Evolutionary conservation across 2,888 invertebrate genomes (phyloP).

Genomic region (Endotricha flammealis): DNA sequence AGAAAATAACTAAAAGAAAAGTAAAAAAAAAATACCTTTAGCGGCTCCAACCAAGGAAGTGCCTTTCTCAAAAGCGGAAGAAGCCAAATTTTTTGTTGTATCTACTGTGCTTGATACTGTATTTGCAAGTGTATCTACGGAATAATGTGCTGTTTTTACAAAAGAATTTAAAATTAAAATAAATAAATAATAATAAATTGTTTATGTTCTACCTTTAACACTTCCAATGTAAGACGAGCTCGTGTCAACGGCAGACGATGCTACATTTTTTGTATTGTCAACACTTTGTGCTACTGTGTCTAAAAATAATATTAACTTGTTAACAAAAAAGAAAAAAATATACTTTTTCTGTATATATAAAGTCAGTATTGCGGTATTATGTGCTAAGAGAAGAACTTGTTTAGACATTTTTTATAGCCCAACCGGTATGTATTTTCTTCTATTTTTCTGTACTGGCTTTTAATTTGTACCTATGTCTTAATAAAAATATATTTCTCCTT

Average conservation of each 20-base stretch:
- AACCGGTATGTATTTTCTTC: too few relatives aligned
- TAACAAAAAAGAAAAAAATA: neutral
- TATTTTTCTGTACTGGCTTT: too few relatives aligned
- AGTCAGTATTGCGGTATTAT: too few relatives aligned
- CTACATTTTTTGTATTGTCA: conserved; percentile 19
- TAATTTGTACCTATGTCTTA: too few relatives aligned
- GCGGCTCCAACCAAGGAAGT: conserved; percentile 26
- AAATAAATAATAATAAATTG: neutral
- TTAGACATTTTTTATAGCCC: too few relatives aligned
- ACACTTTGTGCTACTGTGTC: conserved; percentile 27
- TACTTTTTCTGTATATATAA: too few relatives aligned
- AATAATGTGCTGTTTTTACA: too few relatives aligned
- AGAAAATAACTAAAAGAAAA: neutral
- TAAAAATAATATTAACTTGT: conserved; percentile 15
- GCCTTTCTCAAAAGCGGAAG: conserved; percentile 37
- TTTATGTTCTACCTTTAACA: conserved; percentile 18
- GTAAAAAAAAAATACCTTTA: conserved; percentile 22
- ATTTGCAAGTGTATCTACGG: conserved; percentile 9
- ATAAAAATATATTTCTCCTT: too few relatives aligned
- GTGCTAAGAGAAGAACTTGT: too few relatives aligned
- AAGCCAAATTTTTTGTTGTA: conserved; percentile 39
- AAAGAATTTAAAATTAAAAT: conserved; percentile 18
- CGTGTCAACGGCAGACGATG: conserved; percentile 14
- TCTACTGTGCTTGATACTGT: conserved; percentile 38
- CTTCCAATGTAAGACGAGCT: conserved; percentile 15